Base-by-base conservation (phyloP, 2,113 vertebrate genomes). In the Eurypyga helias region DNA sequence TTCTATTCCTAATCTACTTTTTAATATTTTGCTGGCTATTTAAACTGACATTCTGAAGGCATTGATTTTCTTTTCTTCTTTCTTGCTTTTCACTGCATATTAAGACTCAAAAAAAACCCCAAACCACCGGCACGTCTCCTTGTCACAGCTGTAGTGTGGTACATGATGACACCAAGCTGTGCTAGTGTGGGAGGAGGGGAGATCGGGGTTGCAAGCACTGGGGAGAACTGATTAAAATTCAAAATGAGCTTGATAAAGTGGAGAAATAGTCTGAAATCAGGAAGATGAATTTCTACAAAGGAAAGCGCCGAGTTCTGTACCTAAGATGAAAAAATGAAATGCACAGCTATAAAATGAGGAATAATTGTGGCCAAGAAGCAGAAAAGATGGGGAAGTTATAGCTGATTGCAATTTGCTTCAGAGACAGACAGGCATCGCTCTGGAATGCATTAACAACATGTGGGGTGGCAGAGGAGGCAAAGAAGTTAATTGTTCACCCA, bases 161-260 rank as follows among this genome's bases (percentile, higher is more conserved):
- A 90, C 46, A 67, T 84, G 96, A 96, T 94, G 96, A 96, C 94
- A 96, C 81, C 91, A 95, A 97, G 87, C 93, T 97, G 94, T 94
- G 96, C 93, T 62, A 34, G 83, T 87, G 94, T 92, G 87, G 96
- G 95, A 97, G 94, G 89, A 95, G 89, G 89, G 94, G 84, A 91
- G 91, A 84, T 2, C 82, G 84, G 57, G 96, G 87, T 82, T 96
- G 93, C 52, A 87, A 69, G 87, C 52, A 11, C 94, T 76, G 34
- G 65, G 77, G 65, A 96, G 73, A 79, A 72, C 93, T 89, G 89
- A 96, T 96, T 96, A 95, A 96, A 94, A 94, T 96, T 96, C 93
- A 72, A 79, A 97, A 94, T 82, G 75, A 95, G 70, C 93, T 91
- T 91, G 84, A 91, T 95, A 96, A 96, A 89, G 77, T 89, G 81